Conservation (phyloP, 2,888 invertebrate species). For the Acheta domesticus region DNA sequence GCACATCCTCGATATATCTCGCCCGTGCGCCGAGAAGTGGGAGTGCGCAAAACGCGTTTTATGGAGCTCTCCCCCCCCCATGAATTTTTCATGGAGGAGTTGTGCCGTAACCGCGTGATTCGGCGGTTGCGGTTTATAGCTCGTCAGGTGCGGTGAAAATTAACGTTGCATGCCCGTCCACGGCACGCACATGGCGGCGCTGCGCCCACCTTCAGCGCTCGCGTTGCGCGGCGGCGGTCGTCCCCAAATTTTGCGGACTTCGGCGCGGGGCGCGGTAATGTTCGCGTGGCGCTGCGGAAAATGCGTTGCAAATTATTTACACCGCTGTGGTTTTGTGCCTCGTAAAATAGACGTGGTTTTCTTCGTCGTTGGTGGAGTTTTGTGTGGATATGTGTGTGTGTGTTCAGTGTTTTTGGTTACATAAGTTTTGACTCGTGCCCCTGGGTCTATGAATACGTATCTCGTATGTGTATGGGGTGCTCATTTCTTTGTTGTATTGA, state of each 20-base stretch:
- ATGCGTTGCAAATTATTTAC: not conserved
- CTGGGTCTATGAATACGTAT: too few relatives aligned
- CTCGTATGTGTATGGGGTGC: too few relatives aligned
- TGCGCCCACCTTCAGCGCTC: not conserved
- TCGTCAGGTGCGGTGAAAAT: constrained; percentile 18
- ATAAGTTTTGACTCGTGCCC: too few relatives aligned
- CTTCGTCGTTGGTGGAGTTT: too few relatives aligned
- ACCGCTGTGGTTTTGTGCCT: too few relatives aligned
- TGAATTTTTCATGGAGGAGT: not conserved
- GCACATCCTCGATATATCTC: too few relatives aligned
- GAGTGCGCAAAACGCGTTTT: not conserved
- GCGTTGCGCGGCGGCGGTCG: not conserved
- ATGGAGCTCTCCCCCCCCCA: not conserved
- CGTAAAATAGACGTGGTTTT: too few relatives aligned
- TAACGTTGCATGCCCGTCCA: not conserved
- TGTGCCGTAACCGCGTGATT: constrained; percentile 5
- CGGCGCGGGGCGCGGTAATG: not conserved
- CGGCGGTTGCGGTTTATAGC: not conserved
- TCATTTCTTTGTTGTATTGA: too few relatives aligned
- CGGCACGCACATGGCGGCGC: not conserved
- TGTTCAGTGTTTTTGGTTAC: too few relatives aligned
- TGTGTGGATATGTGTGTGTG: too few relatives aligned
- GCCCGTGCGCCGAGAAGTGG: too few relatives aligned
- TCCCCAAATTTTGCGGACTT: not conserved
- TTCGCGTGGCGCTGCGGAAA: not conserved